Percentiles rank a stretch among this genome's conserved stretches.
phyloP scores from a whole-genome alignment of 1,140 invertebrate species.

The Physella acuta region DNA sequence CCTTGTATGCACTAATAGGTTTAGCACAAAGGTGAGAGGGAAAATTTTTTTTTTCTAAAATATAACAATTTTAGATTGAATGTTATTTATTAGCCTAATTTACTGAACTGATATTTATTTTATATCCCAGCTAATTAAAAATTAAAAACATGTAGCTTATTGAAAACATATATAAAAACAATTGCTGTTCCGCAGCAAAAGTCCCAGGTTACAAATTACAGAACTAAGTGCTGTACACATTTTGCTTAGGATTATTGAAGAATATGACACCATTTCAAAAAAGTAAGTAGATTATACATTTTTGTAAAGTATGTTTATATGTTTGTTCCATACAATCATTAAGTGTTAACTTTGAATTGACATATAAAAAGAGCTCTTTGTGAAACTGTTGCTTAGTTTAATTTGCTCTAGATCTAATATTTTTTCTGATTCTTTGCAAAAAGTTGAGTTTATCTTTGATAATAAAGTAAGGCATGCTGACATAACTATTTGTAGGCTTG shows the following conservation, averaged over 20 bases:
- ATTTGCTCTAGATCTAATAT: neutral
- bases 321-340: neutral
- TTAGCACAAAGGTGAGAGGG: slow-evolving; percentile 49
- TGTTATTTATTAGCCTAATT: neutral
- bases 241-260: slow-evolving; percentile 52
- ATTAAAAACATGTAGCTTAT: too few relatives aligned
- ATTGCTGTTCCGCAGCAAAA: slow-evolving; percentile 35
- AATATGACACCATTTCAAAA: slow-evolving; percentile 55
- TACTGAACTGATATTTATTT: neutral
- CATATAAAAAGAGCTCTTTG: neutral
- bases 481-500: slow-evolving; percentile 47
- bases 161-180: neutral
- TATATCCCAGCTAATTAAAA: neutral
- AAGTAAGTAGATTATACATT: too few relatives aligned
- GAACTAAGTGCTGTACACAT: slow-evolving; percentile 52
- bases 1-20: slow-evolving; percentile 46
- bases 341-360: neutral
- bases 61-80: neutral
- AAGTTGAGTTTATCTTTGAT: too few relatives aligned
- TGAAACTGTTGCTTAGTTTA: neutral
- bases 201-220: slow-evolving; percentile 40
- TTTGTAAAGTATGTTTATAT: neutral
- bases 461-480: too few relatives aligned
- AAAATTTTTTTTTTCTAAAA: neutral
- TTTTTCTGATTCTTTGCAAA: neutral